Evolutionary conservation across 2,797 vertebrate species (phyloP).

Genomic region (Buceros bicornis): DNA sequence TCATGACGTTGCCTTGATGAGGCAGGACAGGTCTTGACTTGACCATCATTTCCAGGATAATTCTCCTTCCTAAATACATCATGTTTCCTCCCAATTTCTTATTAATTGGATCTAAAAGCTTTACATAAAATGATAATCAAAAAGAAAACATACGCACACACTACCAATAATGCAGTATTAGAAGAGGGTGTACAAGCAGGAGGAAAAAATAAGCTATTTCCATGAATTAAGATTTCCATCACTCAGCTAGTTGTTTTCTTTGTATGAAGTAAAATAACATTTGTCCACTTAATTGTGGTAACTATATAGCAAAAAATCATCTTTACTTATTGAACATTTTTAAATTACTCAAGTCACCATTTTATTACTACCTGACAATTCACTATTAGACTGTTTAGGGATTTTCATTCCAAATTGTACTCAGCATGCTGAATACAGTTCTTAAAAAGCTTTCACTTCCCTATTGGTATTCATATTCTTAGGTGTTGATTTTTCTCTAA

Average conservation of each 20-base stretch:
- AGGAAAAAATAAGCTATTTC: not conserved
- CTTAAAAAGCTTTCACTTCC: conserved; percentile 22
- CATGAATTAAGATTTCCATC: not conserved
- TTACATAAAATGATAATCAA: not conserved
- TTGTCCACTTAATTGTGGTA: not conserved
- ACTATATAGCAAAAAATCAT: not conserved
- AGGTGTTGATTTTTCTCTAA: conserved; percentile 21
- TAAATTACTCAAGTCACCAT: not conserved
- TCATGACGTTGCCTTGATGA: not conserved
- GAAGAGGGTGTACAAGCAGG: rapidly evolving
- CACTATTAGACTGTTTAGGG: not conserved
- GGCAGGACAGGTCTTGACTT: not conserved
- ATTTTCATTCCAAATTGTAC: not conserved
- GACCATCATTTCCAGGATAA: not conserved
- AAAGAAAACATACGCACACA: not conserved
- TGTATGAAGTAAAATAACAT: not conserved
- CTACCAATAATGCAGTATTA: not conserved
- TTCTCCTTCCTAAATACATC: not conserved
- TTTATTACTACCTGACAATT: not conserved
- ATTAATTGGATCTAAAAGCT: not conserved
- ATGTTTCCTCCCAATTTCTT: not conserved
- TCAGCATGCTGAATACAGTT: not conserved
- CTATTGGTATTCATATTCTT: not conserved
- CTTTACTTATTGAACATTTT: not conserved
- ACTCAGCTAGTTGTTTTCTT: not conserved